Conservation (phyloP, 2,113 vertebrate species). For the Ailuropoda melanoleuca region DNA sequence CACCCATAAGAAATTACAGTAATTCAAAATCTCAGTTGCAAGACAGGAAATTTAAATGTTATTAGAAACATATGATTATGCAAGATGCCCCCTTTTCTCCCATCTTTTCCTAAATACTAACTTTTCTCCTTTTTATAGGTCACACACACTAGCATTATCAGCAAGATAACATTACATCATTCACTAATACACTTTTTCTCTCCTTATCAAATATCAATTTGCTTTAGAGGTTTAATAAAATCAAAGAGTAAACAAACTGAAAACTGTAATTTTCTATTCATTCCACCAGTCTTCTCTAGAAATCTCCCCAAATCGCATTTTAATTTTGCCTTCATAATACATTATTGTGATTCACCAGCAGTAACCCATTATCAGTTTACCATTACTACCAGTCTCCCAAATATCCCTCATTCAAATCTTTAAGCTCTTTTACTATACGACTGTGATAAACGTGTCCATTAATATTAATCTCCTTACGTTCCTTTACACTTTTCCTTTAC, state of each 20-base stretch:
- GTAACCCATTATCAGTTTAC: not conserved
- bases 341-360: not conserved
- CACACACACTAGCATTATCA: not conserved
- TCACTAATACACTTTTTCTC: not conserved
- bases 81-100: not conserved
- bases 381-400: not conserved
- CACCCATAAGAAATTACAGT: not conserved
- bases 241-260: not conserved
- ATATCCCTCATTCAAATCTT: not conserved
- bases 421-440: not conserved
- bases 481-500: not conserved
- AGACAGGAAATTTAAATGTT: not conserved
- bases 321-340: not conserved
- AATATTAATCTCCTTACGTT: not conserved
- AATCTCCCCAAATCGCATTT: not conserved
- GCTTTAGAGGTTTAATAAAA: not conserved
- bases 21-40: not conserved
- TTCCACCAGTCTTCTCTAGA: not conserved
- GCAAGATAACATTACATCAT: not conserved
- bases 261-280: not conserved
- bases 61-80: not conserved
- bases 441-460: not conserved
- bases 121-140: not conserved
- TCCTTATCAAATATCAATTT: not conserved
- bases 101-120: not conserved